Percentiles rank a stretch among this genome's conserved stretches.
These are phyloP conservation scores for Falco novaeseelandiae DNA, from an alignment of 2,797 vertebrate species.

Conservation along the genomic window DNA sequence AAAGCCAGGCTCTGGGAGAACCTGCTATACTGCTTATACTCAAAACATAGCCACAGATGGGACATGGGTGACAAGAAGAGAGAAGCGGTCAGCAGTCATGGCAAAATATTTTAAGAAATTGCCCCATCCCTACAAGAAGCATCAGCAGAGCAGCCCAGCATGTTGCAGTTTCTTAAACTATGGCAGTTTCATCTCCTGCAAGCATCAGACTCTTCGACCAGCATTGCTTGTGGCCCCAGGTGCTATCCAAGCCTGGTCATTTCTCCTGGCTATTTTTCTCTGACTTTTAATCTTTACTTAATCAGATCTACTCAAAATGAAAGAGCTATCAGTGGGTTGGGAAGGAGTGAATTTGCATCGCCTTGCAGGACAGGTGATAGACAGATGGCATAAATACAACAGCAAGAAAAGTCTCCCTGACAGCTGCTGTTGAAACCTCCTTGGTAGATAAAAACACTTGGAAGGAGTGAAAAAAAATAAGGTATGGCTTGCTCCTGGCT, in stretches of 20 bases:
- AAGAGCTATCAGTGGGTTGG: background rate
- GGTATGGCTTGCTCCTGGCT: background rate
- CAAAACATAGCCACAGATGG: accelerated
- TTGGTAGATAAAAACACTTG: background rate
- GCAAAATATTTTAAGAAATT: background rate
- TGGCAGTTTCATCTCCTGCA: background rate
- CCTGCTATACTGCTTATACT: background rate
- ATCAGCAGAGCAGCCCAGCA: background rate
- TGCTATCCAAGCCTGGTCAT: background rate
- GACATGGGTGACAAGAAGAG: background rate
- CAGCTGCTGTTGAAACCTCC: background rate
- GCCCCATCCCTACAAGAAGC: background rate
- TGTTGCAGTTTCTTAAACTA: background rate
- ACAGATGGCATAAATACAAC: background rate
- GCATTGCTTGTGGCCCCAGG: background rate
- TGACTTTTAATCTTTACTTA: background rate
- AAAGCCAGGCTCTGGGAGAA: background rate
- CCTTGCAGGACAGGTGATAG: background rate
- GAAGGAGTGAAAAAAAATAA: background rate
- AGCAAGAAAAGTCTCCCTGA: background rate
- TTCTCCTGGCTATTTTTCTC: background rate
- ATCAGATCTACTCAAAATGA: background rate
- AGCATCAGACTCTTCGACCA: background rate
- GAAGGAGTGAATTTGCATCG: background rate
- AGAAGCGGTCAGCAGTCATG: no score